phyloP scores from a whole-genome alignment of 2,888 invertebrate species.

The Conomelus anceps region DNA sequence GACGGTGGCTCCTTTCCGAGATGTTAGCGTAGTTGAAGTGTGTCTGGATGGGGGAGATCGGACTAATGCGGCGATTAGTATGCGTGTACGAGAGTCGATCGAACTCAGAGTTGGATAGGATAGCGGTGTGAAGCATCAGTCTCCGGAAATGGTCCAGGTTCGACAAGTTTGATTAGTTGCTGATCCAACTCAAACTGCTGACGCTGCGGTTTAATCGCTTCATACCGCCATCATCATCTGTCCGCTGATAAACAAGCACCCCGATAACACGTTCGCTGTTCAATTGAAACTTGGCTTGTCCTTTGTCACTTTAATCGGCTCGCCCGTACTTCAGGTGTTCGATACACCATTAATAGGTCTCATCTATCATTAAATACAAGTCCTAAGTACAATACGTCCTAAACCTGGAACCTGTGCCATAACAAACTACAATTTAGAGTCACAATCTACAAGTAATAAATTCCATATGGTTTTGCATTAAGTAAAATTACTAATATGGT shows the following conservation, averaged over 20 bases:
- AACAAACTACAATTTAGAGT: no score
- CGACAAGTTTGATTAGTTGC: not conserved
- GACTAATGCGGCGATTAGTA: not conserved
- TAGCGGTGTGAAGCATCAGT: not conserved
- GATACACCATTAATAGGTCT: not conserved
- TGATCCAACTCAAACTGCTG: not conserved
- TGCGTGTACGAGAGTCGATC: not conserved
- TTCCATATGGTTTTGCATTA: no score
- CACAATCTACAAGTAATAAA: no score
- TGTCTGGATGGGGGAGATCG: not conserved
- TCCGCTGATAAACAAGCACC: not conserved
- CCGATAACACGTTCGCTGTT: not conserved
- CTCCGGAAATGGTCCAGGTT: not conserved
- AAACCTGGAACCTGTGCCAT: not conserved
- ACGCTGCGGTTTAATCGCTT: not conserved
- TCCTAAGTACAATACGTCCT: not conserved
- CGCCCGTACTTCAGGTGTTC: not conserved
- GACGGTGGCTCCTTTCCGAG: no score
- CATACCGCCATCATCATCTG: not conserved
- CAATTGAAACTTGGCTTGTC: not conserved
- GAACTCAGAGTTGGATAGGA: no score
- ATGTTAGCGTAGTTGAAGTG: not conserved
- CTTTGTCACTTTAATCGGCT: no score
- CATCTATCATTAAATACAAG: not conserved
- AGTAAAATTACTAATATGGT: no score